Conservation (phyloP, 2,113 vertebrate species). For the Halichoeres trimaculatus region DNA sequence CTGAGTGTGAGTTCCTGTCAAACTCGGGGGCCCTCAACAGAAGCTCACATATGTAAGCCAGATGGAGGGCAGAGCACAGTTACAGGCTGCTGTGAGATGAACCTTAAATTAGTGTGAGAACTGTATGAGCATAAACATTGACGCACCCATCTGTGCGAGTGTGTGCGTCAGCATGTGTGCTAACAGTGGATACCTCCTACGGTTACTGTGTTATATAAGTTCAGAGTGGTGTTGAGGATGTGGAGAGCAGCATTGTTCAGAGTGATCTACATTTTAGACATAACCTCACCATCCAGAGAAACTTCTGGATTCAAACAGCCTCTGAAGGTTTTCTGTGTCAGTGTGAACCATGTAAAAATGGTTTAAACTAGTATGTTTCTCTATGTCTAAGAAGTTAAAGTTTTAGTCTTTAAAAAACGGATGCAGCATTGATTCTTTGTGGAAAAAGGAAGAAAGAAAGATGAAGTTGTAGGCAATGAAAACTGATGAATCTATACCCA, state of each 20-base stretch:
- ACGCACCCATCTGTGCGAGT: conserved; percentile 12
- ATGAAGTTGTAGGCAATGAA: too few relatives aligned
- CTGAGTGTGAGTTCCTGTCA: conserved; percentile 56
- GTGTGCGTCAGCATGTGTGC: background rate
- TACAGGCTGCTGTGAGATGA: conserved; percentile 44
- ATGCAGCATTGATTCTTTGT: background rate
- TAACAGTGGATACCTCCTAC: background rate
- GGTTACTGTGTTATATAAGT: conserved; percentile 8
- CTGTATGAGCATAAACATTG: conserved; percentile 11
- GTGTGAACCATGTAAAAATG: background rate
- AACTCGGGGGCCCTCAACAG: conserved; percentile 43
- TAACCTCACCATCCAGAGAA: too few relatives aligned
- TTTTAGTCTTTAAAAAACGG: background rate
- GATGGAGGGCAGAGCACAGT: conserved; percentile 53
- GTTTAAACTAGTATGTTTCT: background rate
- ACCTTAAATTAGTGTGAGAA: conserved; percentile 30
- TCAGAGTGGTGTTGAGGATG: background rate
- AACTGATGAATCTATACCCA: background rate
- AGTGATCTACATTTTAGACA: background rate
- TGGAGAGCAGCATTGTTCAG: background rate
- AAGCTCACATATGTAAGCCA: conserved; percentile 61
- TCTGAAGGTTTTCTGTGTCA: background rate
- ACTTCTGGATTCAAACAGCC: too few relatives aligned
- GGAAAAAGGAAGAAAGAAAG: background rate
- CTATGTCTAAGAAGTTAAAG: background rate